Base-by-base conservation (phyloP, 30 jellyfish, hydroid and myxozoan species). In the Cassiopea andromeda region DNA sequence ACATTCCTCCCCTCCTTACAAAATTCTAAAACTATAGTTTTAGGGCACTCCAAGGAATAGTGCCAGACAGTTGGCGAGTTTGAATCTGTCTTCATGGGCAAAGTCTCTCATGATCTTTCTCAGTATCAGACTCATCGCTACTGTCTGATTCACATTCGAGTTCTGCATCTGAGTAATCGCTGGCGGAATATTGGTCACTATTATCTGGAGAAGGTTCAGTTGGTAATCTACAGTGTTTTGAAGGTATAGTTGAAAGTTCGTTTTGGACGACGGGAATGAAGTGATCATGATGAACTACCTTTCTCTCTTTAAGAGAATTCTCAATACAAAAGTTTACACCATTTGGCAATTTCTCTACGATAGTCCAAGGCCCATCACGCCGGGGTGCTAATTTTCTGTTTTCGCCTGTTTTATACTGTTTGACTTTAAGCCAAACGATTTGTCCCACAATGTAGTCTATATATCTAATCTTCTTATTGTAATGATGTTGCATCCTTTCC, bases 331-430 rank as follows among this genome's bases (percentile, higher is more conserved):
- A 84, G 86, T 84, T 84, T 14, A 71, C 92, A 16, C 92, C 92
- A 71, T 84, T 70, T 10, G 92, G 92, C 45, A 85, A 58, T 59
- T 85, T 85, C 73, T 60, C 44, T 60, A 45, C 44, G 59, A 54
- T 61, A 50, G 80, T 73, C 80, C 87, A 73, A 44, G 93, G 81
- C 44, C 89, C 94, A 67, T 58, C 46, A 7, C 94, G 83, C 50
- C 94, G 94, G 12, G 89, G 94, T n/a, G 94, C 87, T 27, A 76
- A 66, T 77, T 85, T 85, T 44, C 85, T 75, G 71, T 73, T 74
- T 68, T 60, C 82, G 15, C 93, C 93, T 18, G 88, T 87, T 60
- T 87, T 70, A 78, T 57, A 87, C 48, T 61, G 69, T 59, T 87
- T 87, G 16, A 69, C 83, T 61, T 78, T 78, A 74, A 87, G 76